Base-by-base conservation (phyloP, 2,113 vertebrate genomes). In the Okapia johnstoni region DNA sequence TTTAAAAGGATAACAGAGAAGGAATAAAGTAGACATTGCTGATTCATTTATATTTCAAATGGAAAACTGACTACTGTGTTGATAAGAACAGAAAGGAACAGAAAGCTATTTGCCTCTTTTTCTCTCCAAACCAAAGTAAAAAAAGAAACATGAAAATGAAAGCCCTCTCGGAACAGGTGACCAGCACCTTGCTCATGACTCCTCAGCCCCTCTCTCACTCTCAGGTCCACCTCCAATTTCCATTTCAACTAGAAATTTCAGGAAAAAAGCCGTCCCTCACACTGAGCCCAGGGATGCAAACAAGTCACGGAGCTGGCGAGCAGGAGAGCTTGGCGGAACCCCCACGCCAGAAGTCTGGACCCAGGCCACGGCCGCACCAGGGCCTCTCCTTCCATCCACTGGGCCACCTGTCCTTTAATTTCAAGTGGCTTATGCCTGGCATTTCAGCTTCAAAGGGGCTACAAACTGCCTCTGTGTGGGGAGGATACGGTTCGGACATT, bases 341-440 rank as follows among this genome's bases (percentile, higher is more conserved):
- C 54, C 91, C 58, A 19, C 7, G 2, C 57, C 63, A 43, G 30
- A 90, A 89, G 50, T 3, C 1, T 66, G 86, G 76, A 28, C 9
- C 46, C 33, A 16, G 54, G 58, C 94, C 85, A 96, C 48, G 52
- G 79, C 36, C 88, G 54, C 46, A 23, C 80, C 33, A 46, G 66
- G 66, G 43, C 19, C 40, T 50, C 73, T 28, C n/a, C 57, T n/a
- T 92, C 92, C 48, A 43, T 25, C 63, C 88, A 92, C 40, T 21
- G 40, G 12, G 77, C 85, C 76, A 77, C 66, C 92, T 85, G 83
- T 80, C 58, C 54, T 70, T 76, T 60, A 26, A 96, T 94, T 76
- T 60, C 46, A 15, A 61, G 46, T 43, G 33, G 80, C 80, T 43
- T 81, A 48, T n/a, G 50, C 21, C 52, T 80, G n/a, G 52, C 58